A percentile compares a stretch with the other conserved stretches of the same genome.
phyloP scores from a whole-genome alignment of 2,888 invertebrate genomes.

The Lepidocyrtinus sp. region DNA sequence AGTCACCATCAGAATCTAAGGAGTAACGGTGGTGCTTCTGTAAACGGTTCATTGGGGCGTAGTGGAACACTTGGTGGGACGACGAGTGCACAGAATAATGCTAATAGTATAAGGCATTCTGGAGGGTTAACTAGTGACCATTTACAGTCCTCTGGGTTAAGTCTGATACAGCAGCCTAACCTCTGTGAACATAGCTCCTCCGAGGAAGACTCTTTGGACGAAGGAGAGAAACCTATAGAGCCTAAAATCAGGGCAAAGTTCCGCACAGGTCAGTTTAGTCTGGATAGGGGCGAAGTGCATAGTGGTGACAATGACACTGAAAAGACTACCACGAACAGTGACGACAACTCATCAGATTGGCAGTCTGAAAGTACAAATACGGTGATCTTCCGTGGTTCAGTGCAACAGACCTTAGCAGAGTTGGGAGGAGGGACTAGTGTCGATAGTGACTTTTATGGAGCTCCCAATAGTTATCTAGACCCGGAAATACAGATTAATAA shows the following conservation, averaged over 20 bases:
- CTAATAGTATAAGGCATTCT: conserved; percentile 32
- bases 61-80: neutral
- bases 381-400: conserved; percentile 59
- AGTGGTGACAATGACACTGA: conserved; percentile 54
- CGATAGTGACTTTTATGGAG: conserved; percentile 14
- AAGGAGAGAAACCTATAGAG: conserved; percentile 32
- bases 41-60: neutral
- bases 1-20: no score
- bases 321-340: conserved; percentile 42
- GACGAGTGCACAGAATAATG: neutral
- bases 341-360: conserved; percentile 63
- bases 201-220: conserved; percentile 24
- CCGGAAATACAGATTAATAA: conserved; percentile 65
- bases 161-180: conserved; percentile 48
- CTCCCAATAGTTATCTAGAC: conserved; percentile 36
- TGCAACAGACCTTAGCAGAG: neutral
- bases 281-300: conserved; percentile 53
- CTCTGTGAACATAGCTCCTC: conserved; percentile 20
- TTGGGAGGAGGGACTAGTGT: neutral
- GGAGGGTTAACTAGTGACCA: conserved; percentile 38
- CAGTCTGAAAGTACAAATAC: conserved; percentile 66
- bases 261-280: neutral
- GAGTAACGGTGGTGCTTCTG: neutral
- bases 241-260: conserved; percentile 46
- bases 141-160: conserved; percentile 57